Base-by-base conservation (phyloP, 2,888 invertebrate genomes). In the Scaptomyza cyrtandrae region DNA sequence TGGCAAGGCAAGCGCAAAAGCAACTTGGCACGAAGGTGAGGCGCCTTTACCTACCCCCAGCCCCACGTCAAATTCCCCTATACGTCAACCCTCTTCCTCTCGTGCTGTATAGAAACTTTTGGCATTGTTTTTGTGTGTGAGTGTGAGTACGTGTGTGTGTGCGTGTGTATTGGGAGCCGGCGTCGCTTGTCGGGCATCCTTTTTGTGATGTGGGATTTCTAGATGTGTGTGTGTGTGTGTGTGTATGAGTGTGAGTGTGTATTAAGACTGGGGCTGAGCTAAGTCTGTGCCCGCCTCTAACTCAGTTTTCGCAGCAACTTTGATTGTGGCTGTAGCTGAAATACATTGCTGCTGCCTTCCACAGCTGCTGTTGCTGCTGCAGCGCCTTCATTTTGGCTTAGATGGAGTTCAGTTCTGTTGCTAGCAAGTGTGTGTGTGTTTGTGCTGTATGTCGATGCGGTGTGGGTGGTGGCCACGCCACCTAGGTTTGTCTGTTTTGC, bases 321-420 rank as follows among this genome's bases (percentile, higher is more conserved):
- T 86, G 85, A 89, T 89, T 86, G 85, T 86, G 85, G 88, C 89
- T 86, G 78, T 73, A 73, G 83, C 80, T 77, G 86, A 73, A 80
- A 80, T 75, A 76, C 75, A 76, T 70, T 69, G 78, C 68, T 84
- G 88, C 71, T 76, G 74, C 70, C 65, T 37, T 72, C 80, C 70
- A 78, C 75, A 72, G 66, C 70, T 76, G 67, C 70, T 81, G 59
- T 75, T 73, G 74, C 63, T 73, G 74, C 63, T 46, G 67, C 86
- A 76, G 78, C 65, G 61, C 57, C 59, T 77, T 73, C 65, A 80
- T 86, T 86, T 86, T 83, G 84, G 88, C 88, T 75, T 89, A 82
- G 83, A 88, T 83, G 85, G 87, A 86, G 88, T 84, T 86, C 81
- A 71, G 76, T 61, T 73, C 48, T 45, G 78, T 48, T 71, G 77